Base-by-base conservation (phyloP, 2,888 invertebrate genomes). In the Chymomyza fuscimana region DNA sequence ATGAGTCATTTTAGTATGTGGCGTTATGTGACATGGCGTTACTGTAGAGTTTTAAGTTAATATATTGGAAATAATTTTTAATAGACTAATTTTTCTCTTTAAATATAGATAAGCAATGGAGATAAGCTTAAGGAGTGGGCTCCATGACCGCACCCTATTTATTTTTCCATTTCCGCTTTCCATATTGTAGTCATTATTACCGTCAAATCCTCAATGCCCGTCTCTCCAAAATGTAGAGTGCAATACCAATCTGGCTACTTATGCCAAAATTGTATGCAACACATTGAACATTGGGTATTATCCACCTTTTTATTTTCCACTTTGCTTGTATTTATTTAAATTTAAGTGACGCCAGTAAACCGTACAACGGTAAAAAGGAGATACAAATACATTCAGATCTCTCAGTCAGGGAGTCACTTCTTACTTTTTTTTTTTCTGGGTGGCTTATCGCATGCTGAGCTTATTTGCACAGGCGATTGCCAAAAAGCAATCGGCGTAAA, bases 401-500 rank as follows among this genome's bases (percentile, higher is more conserved):
- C 32, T 32, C 32, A 58, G 22, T 19, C 22, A 25, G 58, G 19
- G 50, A 29, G 29, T 52, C 54, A 63, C 15, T 16, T 51, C 6
- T 46, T 16, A 29, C 1, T 22, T 1, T 25, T 46, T 12, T 46
- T 46, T 7, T 46, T 32, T 7, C 32, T 29, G 61, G 40, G 76
- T 76, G 77, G 87, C 89, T 90, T 90, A 90, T 90, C 90, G 86
- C 88, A 79, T 70, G 79, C 81, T 79, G 74, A 81, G 81, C 82
- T 86, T 91, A 91, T 91, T 91, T 91, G 90, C 89, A 91, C 91
- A 91, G 91, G 90, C 91, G 89, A 90, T 91, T 91, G 89, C 90
- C 87, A 83, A 91, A 89, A 91, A 90, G 91, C 91, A 91, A 91
- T 91, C 90, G 89, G 91, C 91, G 91, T 91, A 91, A 91, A 91